These are phyloP conservation scores for Lydus trimaculatus DNA, from an alignment of 2,888 invertebrate species.

Conservation along the genomic window DNA sequence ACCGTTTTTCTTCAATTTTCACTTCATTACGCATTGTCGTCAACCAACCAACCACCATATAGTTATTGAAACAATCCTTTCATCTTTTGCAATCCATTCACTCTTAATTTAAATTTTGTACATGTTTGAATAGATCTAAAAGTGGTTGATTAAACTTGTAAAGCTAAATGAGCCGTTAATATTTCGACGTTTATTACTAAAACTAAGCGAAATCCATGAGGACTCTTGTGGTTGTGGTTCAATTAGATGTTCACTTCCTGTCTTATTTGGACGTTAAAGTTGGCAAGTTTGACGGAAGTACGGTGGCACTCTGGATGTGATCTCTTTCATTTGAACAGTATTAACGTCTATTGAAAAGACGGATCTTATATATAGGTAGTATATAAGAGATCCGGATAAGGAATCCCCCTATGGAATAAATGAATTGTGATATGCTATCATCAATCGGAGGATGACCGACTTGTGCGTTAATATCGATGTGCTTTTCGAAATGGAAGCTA, in stretches of 20 bases:
- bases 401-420: constrained; percentile 46
- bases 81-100: background rate
- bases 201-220: constrained; percentile 19
- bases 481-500: constrained; percentile 25
- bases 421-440: constrained; percentile 41
- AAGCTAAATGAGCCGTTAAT: constrained; percentile 20
- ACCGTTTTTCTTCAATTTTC: constrained; percentile 1
- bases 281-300: constrained; percentile 30
- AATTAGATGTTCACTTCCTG: constrained; percentile 39
- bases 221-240: constrained; percentile 35
- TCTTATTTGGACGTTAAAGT: constrained; percentile 26
- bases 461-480: constrained; percentile 14
- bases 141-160: constrained; percentile 24
- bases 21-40: constrained; percentile 13
- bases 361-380: constrained; percentile 41
- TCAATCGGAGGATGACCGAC: constrained; percentile 29
- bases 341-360: constrained; percentile 43
- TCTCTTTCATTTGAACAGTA: constrained; percentile 29
- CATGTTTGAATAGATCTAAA: constrained; percentile 8
- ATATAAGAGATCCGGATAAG: constrained; percentile 45
- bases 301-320: constrained; percentile 28
- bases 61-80: background rate
- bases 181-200: constrained; percentile 36
- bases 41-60: background rate
- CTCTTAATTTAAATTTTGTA: background rate